phyloP scores from a whole-genome alignment of 1,140 invertebrate species.

The Brachystomella parvula region DNA sequence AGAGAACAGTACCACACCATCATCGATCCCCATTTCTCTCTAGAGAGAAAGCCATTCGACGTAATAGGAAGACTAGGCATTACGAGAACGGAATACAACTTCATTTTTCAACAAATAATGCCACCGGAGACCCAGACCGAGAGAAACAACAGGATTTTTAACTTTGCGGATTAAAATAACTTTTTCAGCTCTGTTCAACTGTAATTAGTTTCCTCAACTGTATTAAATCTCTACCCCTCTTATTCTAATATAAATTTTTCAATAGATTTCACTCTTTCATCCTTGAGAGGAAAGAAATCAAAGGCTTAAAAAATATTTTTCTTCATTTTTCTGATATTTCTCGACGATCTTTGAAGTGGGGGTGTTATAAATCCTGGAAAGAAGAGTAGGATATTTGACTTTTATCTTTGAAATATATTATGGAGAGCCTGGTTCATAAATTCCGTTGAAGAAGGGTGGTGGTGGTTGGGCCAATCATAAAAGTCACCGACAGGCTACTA shows the following conservation, averaged over 20 bases:
- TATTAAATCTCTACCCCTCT: too few relatives aligned
- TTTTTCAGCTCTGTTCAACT: constrained; percentile 4
- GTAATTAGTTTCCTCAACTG: neutral
- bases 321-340: neutral
- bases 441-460: neutral
- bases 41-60: too few relatives aligned
- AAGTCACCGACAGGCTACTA: neutral
- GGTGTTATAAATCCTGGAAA: neutral
- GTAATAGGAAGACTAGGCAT: too few relatives aligned
- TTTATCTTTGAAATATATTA: constrained; percentile 12
- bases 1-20: too few relatives aligned
- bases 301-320: neutral
- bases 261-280: too few relatives aligned
- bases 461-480: constrained; percentile 3
- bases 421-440: constrained; percentile 7
- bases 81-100: too few relatives aligned
- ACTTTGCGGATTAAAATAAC: too few relatives aligned
- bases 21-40: too few relatives aligned
- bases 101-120: too few relatives aligned
- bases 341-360: neutral
- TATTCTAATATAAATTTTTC: too few relatives aligned
- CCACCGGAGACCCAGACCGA: too few relatives aligned
- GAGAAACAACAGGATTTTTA: too few relatives aligned
- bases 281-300: neutral
- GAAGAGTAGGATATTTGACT: constrained; percentile 7